Percentiles rank a stretch among this genome's conserved stretches.
These are phyloP conservation scores for Caradrina clavipalpis DNA, from an alignment of 2,888 invertebrate species.

Conservation along the genomic window DNA sequence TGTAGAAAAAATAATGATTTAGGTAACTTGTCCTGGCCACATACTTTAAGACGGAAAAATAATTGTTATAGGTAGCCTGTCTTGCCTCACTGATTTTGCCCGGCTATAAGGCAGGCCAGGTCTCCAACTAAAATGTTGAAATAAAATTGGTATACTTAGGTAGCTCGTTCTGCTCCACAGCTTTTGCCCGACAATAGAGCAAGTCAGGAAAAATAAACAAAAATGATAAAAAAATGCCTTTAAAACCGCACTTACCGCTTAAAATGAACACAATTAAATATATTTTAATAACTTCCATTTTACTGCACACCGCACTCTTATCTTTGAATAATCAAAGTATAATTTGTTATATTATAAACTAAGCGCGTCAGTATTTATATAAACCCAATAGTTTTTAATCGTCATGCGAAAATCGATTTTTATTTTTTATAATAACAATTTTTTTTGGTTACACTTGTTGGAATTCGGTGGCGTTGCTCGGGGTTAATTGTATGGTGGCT, in stretches of 20 bases:
- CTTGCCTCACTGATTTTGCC: too few species aligned
- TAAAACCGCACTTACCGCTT: conserved; percentile 20
- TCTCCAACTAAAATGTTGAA: too few species aligned
- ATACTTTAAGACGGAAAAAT: too few species aligned
- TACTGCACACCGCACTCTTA: background rate
- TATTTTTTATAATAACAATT: conserved; percentile 22
- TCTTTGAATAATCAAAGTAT: background rate
- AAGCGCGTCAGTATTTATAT: conserved; percentile 18
- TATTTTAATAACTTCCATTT: conserved; percentile 2
- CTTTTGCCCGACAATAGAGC: too few species aligned
- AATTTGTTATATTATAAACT: conserved; percentile 7
- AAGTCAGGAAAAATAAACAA: too few species aligned
- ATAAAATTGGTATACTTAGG: too few species aligned
- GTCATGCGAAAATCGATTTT: conserved; percentile 35
- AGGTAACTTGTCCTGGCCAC: too few species aligned
- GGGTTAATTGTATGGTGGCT: background rate
- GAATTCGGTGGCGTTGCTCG: background rate
- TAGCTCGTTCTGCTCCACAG: too few species aligned
- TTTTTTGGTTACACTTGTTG: background rate
- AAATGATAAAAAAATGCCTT: too few species aligned
- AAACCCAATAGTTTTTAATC: background rate
- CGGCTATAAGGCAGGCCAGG: too few species aligned
- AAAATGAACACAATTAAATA: conserved; percentile 19
- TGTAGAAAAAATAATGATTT: too few species aligned
- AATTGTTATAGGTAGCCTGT: too few species aligned